Evolutionary conservation across 1,140 invertebrate species (phyloP).

Genomic region (Drosophila virilis): DNA sequence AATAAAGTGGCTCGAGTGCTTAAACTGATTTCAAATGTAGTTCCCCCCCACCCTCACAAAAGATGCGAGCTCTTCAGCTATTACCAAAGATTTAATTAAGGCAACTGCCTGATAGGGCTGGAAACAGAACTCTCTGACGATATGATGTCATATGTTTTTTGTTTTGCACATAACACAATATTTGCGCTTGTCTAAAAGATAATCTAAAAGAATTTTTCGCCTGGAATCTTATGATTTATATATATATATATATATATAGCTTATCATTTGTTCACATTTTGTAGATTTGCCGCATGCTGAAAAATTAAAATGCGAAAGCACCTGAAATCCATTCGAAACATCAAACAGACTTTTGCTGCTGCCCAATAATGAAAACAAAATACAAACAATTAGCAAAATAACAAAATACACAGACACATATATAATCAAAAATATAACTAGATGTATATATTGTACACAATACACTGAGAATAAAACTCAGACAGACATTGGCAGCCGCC

Average conservation of each 20-base stretch:
- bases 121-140: not conserved
- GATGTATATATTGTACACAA: constrained; percentile 16
- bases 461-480: constrained; percentile 43
- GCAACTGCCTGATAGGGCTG: too few species aligned
- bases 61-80: not conserved
- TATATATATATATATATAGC: not conserved
- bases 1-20: not conserved
- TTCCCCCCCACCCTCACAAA: too few species aligned
- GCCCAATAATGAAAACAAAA: constrained; percentile 57
- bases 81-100: not conserved
- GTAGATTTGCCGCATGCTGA: not conserved
- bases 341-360: constrained; percentile 30
- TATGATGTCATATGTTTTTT: constrained; percentile 24
- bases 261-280: constrained; percentile 20
- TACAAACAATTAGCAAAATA: constrained; percentile 60
- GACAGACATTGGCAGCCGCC: constrained; percentile 73
- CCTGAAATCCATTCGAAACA: constrained; percentile 34
- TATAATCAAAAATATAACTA: too few species aligned
- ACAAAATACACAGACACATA: constrained; percentile 17
- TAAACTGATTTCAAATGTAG: not conserved
- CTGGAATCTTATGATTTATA: not conserved
- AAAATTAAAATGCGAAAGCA: constrained; percentile 22
- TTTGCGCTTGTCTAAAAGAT: not conserved
- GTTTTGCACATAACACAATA: not conserved
- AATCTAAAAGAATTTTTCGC: not conserved